phyloP scores from a whole-genome alignment of 2,888 invertebrate genomes.

The Rhingia campestris region DNA sequence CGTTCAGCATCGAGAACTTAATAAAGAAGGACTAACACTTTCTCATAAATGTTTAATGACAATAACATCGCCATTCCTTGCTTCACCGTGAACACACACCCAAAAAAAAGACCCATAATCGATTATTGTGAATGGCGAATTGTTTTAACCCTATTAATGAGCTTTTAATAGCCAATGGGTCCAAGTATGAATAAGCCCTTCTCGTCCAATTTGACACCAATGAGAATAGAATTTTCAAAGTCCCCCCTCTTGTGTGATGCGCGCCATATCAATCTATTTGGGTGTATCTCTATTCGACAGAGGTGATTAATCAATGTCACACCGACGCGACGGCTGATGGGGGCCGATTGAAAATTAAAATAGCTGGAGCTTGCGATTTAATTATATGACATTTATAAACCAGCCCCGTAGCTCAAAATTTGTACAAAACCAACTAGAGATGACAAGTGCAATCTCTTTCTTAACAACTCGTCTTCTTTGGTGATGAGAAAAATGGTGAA shows the following conservation, averaged over 20 bases:
- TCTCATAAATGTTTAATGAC: slow-evolving; percentile 61
- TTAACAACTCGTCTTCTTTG: slow-evolving; percentile 1
- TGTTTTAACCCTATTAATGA: slow-evolving; percentile 73
- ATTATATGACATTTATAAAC: slow-evolving; percentile 70
- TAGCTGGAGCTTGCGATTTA: slow-evolving; percentile 63
- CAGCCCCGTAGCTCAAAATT: slow-evolving; percentile 40
- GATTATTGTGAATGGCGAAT: slow-evolving; percentile 56
- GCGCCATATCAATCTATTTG: slow-evolving; percentile 45
- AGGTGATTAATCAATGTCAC: slow-evolving; percentile 73
- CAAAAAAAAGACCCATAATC: slow-evolving; percentile 22
- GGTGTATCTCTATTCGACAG: slow-evolving; percentile 45
- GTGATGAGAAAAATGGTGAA: slow-evolving; percentile 31
- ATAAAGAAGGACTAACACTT: slow-evolving; percentile 80
- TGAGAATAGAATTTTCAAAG: slow-evolving; percentile 17
- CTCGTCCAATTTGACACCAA: slow-evolving; percentile 64
- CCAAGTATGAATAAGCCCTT: slow-evolving; percentile 45
- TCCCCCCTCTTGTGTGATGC: slow-evolving; percentile 4
- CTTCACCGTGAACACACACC: slow-evolving; percentile 2
- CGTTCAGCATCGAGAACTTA: slow-evolving; percentile 82
- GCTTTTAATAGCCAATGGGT: slow-evolving; percentile 74
- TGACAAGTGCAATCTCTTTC: slow-evolving; percentile 50
- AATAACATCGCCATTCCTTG: neutral
- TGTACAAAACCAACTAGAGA: slow-evolving; percentile 41
- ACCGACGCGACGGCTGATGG: slow-evolving; percentile 57
- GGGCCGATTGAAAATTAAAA: slow-evolving; percentile 71